phyloP scores from a whole-genome alignment of 2,113 vertebrate genomes.

The Cariama cristata region DNA sequence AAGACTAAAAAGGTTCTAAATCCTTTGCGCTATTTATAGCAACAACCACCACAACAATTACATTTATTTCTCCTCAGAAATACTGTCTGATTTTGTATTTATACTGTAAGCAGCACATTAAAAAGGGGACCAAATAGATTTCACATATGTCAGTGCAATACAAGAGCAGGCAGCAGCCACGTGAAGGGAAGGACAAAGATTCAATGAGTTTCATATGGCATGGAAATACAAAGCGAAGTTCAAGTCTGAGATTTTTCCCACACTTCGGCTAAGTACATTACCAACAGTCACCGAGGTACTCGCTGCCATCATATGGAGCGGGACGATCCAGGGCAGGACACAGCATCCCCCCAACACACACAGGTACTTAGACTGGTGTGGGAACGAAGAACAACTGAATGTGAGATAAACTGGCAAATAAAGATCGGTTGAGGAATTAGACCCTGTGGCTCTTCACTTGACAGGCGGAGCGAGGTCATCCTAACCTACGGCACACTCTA shows the following conservation, averaged over 20 bases:
- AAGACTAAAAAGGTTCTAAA: slow-evolving; percentile 29
- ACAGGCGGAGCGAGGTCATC: not conserved
- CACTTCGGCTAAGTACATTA: slow-evolving; percentile 46
- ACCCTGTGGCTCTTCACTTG: not conserved
- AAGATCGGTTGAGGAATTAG: not conserved
- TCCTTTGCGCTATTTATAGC: slow-evolving; percentile 49
- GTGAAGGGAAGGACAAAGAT: slow-evolving; percentile 56
- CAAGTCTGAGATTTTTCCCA: slow-evolving; percentile 59
- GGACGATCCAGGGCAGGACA: not conserved
- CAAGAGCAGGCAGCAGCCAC: slow-evolving; percentile 51
- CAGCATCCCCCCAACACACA: not conserved
- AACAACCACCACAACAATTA: slow-evolving; percentile 37
- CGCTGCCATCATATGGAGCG: accelerated
- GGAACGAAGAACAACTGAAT: not conserved
- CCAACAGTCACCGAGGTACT: not conserved
- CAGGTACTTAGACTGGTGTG: not conserved
- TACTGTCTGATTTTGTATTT: slow-evolving; percentile 63
- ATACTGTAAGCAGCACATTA: slow-evolving; percentile 35
- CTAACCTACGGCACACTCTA: not conserved
- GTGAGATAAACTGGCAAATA: not conserved
- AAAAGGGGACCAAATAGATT: slow-evolving; percentile 55
- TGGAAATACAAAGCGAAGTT: slow-evolving; percentile 28
- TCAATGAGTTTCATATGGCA: slow-evolving; percentile 55
- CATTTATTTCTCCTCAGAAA: slow-evolving; percentile 37
- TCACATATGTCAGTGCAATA: slow-evolving; percentile 47